These are phyloP conservation scores for Acrobasis consociella DNA, from an alignment of 2,888 invertebrate species.

Conservation along the genomic window DNA sequence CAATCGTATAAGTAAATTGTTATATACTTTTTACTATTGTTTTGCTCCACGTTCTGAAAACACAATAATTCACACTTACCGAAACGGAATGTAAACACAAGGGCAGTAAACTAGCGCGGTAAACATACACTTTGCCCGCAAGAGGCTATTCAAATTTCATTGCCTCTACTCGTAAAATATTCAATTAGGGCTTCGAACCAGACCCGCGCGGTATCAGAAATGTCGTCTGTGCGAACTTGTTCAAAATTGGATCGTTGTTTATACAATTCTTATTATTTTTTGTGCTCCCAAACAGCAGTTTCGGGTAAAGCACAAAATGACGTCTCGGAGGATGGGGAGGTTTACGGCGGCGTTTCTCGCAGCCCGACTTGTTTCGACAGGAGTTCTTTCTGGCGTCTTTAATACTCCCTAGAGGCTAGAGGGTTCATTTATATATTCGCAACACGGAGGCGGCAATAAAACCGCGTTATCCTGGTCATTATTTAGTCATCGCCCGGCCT, in stretches of 20 bases:
- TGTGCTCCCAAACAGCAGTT: slow-evolving; percentile 58
- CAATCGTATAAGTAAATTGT: neutral
- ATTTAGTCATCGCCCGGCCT: slow-evolving; percentile 80
- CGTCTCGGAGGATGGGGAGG: slow-evolving; percentile 72
- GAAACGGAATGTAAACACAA: slow-evolving; percentile 25
- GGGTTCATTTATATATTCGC: slow-evolving; percentile 82
- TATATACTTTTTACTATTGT: neutral
- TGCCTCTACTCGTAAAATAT: slow-evolving; percentile 36
- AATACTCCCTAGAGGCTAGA: slow-evolving; percentile 78
- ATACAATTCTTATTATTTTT: slow-evolving; percentile 57
- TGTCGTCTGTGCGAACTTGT: slow-evolving; percentile 23
- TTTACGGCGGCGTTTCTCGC: slow-evolving; percentile 77
- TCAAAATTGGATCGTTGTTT: slow-evolving; percentile 26
- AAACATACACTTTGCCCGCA: slow-evolving; percentile 26
- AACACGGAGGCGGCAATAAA: slow-evolving; percentile 80
- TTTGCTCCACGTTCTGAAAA: neutral
- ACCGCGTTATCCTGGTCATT: slow-evolving; percentile 81
- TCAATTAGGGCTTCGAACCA: slow-evolving; percentile 31
- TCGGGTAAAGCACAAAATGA: slow-evolving; percentile 67
- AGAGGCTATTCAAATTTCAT: slow-evolving; percentile 36
- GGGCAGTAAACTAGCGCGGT: slow-evolving; percentile 23
- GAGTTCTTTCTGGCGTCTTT: slow-evolving; percentile 79
- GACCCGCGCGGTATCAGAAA: slow-evolving; percentile 12
- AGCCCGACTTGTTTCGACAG: slow-evolving; percentile 76
- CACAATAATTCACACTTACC: slow-evolving; percentile 12